phyloP scores from a whole-genome alignment of 2,797 vertebrate genomes.

The Podarcis lilfordi region DNA sequence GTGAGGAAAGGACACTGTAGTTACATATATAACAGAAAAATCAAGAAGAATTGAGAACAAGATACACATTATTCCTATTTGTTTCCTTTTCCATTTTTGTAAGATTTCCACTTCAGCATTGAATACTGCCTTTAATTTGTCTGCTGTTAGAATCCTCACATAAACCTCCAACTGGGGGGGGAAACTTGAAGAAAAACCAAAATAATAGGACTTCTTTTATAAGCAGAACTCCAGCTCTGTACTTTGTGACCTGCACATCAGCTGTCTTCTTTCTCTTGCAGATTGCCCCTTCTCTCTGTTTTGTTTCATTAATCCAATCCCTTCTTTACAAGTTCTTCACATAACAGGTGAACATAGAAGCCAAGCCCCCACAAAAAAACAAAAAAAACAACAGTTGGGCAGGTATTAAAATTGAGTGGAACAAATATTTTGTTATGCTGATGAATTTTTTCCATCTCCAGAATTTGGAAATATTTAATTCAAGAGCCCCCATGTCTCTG shows the following conservation, averaged over 20 bases:
- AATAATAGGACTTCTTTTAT: constrained; percentile 3
- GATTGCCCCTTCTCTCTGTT: neutral
- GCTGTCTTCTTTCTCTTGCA: neutral
- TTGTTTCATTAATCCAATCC: neutral
- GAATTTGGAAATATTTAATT: neutral
- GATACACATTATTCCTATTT: neutral
- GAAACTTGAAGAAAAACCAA: constrained; percentile 19
- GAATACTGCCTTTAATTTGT: constrained; percentile 17
- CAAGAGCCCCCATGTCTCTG: neutral
- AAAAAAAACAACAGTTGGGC: neutral
- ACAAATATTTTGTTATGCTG: neutral
- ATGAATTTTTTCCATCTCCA: neutral
- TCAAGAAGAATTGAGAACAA: neutral
- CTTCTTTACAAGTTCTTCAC: neutral
- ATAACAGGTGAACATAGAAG: neutral
- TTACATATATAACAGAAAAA: neutral
- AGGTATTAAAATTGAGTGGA: neutral
- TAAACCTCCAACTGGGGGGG: constrained; percentile 4
- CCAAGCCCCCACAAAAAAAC: neutral
- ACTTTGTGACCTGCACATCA: constrained; percentile 4
- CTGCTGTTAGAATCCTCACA: constrained; percentile 7
- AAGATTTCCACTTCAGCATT: constrained; percentile 15
- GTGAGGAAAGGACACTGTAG: neutral
- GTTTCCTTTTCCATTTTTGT: neutral
- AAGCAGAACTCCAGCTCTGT: neutral